Base-by-base conservation (phyloP, 1,140 invertebrate genomes). In the Panulirus ornatus region DNA sequence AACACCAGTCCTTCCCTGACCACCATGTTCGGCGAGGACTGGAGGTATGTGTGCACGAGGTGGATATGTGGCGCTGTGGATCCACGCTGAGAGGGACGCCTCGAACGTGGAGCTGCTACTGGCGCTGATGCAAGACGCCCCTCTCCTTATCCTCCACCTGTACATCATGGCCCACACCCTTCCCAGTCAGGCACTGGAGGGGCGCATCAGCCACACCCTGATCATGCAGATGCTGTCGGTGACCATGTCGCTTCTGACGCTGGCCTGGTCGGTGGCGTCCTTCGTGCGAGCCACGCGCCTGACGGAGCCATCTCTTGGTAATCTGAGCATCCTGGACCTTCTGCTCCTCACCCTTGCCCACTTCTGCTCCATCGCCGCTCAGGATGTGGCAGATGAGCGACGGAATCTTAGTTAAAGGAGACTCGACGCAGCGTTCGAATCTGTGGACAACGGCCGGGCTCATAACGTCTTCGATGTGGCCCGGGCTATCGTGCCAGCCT, bases 221-320 rank as follows among this genome's bases (percentile, higher is more conserved):
- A 73, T 89, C 40, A 34, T 58, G 47, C 88, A 89, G 88, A 73
- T 89, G 30, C 51, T 51, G 34, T 83, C 88, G 1, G 81, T 83
- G 70, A 54, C 66, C 42, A 44, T 51, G 14, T 89, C 88, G 1
- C 66, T 89, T 5, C 47, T 89, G 63, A 84, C 88, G 6, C 88
- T 89, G 79, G 88, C 88, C 22, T 89, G 88, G 88, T 83, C 88
- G 0, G 88, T 89, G 34, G 79, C 88, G 5, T 89, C 88, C 34
- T 89, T 89, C 66, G 79, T 89, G 19, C 66, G 88, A 0, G 88
- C 88, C 70, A 36, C 66, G 47, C 79, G 88, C 22, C 79, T 89
- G 30, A 83, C 79, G n/a, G 88, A 89, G 27, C 88, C 88, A 11
- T 22, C 66, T 22, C 88, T 89, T 11, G 34, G 63, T 6, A 89